Evolutionary conservation across 1,140 invertebrate species (phyloP).

Genomic region (Solenopsis invicta): DNA sequence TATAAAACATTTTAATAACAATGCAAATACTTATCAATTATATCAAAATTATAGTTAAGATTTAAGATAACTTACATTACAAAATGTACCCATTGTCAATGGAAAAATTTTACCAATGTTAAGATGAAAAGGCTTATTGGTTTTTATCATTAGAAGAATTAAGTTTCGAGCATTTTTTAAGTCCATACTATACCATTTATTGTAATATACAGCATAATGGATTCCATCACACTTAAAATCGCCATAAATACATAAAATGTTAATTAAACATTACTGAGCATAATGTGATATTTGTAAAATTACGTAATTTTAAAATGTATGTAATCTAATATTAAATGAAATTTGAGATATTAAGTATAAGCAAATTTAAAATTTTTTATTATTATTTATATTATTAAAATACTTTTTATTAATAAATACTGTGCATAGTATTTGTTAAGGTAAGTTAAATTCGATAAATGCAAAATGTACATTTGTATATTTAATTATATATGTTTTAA

Average conservation of each 20-base stretch:
- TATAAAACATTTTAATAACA: slow-evolving; percentile 20
- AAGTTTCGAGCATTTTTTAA: background rate
- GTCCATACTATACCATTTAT: slow-evolving; percentile 38
- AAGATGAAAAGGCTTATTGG: slow-evolving; percentile 15
- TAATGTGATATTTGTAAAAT: background rate
- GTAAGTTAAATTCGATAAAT: background rate
- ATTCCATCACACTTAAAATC: slow-evolving; percentile 25
- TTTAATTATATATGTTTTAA: too few relatives aligned
- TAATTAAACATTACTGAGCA: background rate
- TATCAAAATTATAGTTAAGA: too few relatives aligned
- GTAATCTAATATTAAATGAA: too few relatives aligned
- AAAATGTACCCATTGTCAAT: slow-evolving; percentile 54
- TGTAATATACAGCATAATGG: background rate
- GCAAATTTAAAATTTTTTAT: too few relatives aligned
- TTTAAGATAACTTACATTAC: slow-evolving; percentile 44
- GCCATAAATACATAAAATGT: background rate
- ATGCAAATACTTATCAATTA: background rate
- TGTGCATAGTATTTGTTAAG: background rate
- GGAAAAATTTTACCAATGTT: slow-evolving; percentile 60
- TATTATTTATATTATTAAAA: too few relatives aligned
- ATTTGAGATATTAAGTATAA: too few relatives aligned
- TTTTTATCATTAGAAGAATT: slow-evolving; percentile 40
- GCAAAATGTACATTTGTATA: background rate
- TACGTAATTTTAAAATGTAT: background rate
- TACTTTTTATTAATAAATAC: background rate